A percentile compares a stretch with the other conserved stretches of the same genome.
Evolutionary conservation across 1,140 invertebrate genomes (phyloP).

Genomic region (Telenomus remus): DNA sequence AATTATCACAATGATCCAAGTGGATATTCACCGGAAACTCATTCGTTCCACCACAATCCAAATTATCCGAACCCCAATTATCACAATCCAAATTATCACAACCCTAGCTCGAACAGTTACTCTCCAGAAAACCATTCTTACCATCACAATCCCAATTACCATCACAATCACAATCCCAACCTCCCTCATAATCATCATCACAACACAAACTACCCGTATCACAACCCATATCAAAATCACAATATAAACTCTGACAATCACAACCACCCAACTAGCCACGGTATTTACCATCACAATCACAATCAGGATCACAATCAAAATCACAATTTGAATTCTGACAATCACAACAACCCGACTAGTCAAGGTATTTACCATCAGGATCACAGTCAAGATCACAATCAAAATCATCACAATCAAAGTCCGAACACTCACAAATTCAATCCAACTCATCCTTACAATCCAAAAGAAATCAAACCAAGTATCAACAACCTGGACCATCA

Average conservation of each 20-base stretch:
- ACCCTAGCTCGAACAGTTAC: background rate
- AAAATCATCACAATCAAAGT: constrained; percentile 16
- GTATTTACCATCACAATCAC: too few relatives aligned
- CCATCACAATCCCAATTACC: constrained; percentile 1
- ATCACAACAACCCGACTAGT: too few relatives aligned
- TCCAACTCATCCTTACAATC: constrained; percentile 2
- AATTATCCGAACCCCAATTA: background rate
- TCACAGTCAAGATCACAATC: background rate
- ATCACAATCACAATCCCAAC: constrained; percentile 5
- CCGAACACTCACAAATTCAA: background rate
- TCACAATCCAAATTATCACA: constrained; percentile 7
- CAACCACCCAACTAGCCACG: too few relatives aligned
- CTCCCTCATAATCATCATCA: constrained; percentile 6
- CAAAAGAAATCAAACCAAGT: constrained; percentile 1
- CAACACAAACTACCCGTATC: background rate
- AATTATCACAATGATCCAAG: constrained; percentile 10
- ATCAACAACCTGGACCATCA: constrained; percentile 3
- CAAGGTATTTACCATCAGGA: too few relatives aligned
- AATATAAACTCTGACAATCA: background rate
- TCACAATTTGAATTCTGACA: background rate
- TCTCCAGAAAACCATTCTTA: background rate
- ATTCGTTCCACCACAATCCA: constrained; percentile 2
- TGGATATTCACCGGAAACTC: too few relatives aligned
- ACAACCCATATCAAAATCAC: constrained; percentile 32
- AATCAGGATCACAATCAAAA: constrained; percentile 13